Base-by-base conservation (phyloP, 2,113 vertebrate species). In the Potamarius usumacintae region DNA sequence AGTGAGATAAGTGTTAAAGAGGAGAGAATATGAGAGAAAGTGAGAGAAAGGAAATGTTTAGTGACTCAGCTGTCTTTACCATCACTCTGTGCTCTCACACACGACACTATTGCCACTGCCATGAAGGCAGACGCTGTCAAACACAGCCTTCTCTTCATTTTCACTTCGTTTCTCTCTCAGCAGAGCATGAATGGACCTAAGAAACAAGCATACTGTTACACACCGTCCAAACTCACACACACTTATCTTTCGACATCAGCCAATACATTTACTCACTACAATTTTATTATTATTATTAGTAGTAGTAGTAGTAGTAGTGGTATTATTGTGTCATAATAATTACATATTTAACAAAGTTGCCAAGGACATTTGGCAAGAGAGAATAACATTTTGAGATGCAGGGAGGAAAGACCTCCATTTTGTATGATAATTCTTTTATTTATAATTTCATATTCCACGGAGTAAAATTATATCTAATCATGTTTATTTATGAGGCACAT, bases 171-270 rank as follows among this genome's bases (percentile, higher is more conserved):
- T 89, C 88, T 72, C 90, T 92, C 92, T 98, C 96, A 97, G 95
- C 94, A 95, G 95, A 93, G 84, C 97, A 97, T 97, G 95, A 96
- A 97, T 95, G 94, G 92, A 95, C 94, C 97, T 98, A 94, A 84
- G 88, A 91, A 62, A 69, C 71, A 62, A 87, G 90, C 92, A 94
- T 89, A 90, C 48, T 2, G 65, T 50, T 65, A 85, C 76, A 77
- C 69, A 30, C 22, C 20, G 14, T 7, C 22, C 69, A 34, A 25
- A 77, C 84, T 11, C 42, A 14, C 52, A 67, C 63, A 15, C 63
- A 14, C 63, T 30, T 48, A 10, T 42, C 7, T 55, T 2, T 18
- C 3, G 7, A 8, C 2, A 7, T 27, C 52, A 79, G 0, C 5
- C 14, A 7, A 17, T 9, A 57, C 14, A 58, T 55, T 79, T 17